These are phyloP conservation scores for Florisuga fusca DNA, from an alignment of 2,797 vertebrate genomes.

Conservation along the genomic window DNA sequence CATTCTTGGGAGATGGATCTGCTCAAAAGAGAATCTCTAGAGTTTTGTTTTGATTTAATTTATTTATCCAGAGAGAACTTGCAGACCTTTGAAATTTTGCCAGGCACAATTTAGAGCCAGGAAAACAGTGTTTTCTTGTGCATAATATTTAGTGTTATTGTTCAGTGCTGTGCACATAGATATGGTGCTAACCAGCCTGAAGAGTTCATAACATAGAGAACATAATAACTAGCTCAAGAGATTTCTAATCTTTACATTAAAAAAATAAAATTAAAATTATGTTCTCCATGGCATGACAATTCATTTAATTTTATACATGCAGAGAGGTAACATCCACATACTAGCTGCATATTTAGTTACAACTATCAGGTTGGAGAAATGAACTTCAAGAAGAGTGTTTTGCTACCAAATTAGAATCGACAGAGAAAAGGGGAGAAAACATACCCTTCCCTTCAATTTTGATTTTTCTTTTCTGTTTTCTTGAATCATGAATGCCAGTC, in stretches of 20 bases:
- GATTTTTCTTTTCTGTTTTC: background rate
- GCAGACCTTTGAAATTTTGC: constrained; percentile 2
- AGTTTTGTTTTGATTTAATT: background rate
- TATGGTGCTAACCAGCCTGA: background rate
- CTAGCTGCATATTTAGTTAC: background rate
- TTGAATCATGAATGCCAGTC: background rate
- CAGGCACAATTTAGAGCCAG: background rate
- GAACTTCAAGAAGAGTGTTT: background rate
- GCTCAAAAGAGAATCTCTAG: background rate
- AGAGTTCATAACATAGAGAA: background rate
- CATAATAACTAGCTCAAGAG: background rate
- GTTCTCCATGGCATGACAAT: background rate
- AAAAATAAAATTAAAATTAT: background rate
- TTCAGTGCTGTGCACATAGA: background rate
- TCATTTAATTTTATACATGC: background rate
- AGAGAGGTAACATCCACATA: background rate
- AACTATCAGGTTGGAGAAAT: background rate
- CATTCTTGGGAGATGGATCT: background rate
- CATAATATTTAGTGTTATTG: background rate
- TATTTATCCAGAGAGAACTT: background rate
- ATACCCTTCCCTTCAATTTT: background rate
- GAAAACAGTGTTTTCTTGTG: background rate
- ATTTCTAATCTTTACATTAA: background rate
- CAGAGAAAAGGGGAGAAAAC: background rate
- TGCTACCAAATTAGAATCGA: background rate